Base-by-base conservation (phyloP, 2,888 invertebrate species). In the Hipparchia sbordonii region DNA sequence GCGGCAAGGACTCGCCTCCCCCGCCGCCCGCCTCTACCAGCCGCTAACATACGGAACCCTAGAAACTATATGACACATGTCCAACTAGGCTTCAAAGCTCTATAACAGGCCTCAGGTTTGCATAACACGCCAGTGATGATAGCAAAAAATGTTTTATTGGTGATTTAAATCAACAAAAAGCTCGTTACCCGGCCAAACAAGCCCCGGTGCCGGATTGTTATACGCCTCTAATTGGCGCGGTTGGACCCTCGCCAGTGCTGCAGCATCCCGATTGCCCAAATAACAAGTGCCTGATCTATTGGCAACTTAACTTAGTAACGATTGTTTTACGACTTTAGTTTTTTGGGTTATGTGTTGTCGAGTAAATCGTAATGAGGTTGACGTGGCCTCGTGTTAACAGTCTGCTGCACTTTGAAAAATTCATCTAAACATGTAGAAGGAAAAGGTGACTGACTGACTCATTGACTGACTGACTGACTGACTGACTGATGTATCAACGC, bases 141-240 rank as follows among this genome's bases (percentile, higher is more conserved):
- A 33, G 65, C 33, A 12, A 51, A 65, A 65, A 65, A 65, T 51
- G 23, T 51, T 65, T 65, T 65, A 65, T 51, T 65, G 65, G 65
- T 65, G 65, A 65, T 65, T 65, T 65, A 65, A 65, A 65, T 65
- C 65, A 65, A 65, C 65, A 52, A 52, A 65, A 52, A 51, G 51
- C 65, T 65, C 12, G 65, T 65, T 65, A 39, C 46, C 45, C 52
- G 51, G 65, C 65, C 65, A 65, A 63, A 65, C 52, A 65, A 65
- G 65, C 52, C 51, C 8, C 62, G 23, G 23, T 23, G 48, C 2
- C 10, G 65, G 61, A 46, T 62, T 54, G 62, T 56, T 59, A 23
- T 23, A 52, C 46, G 33, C 5, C 56, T 62, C 56, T 70, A 70
- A 70, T 70, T 70, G 70, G 56, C 69, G 52, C 63, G 33, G 33